Evolutionary conservation across 2,113 vertebrate genomes (phyloP).

Genomic region (Neoarius graeffei): DNA sequence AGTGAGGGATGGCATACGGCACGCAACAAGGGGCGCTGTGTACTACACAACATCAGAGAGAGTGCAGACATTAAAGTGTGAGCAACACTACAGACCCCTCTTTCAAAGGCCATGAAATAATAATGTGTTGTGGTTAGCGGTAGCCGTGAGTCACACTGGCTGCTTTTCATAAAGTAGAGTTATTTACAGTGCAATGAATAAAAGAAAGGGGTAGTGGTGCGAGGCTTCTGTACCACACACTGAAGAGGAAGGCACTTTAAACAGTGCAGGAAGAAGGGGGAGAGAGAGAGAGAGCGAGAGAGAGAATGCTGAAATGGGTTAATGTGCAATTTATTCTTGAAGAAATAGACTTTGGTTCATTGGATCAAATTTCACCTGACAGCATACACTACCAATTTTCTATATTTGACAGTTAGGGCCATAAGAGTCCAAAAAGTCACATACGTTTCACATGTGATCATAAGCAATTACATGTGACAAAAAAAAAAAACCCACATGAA

Average conservation of each 20-base stretch:
- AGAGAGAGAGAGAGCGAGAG: background rate
- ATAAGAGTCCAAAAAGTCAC: background rate
- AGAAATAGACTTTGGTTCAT: constrained; percentile 22
- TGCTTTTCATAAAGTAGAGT: constrained; percentile 82
- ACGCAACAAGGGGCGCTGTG: constrained; percentile 76
- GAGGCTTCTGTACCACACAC: constrained; percentile 73
- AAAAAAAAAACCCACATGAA: background rate
- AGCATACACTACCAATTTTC: background rate
- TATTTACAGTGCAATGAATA: constrained; percentile 81
- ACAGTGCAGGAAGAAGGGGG: constrained; percentile 36
- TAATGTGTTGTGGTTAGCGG: constrained; percentile 79
- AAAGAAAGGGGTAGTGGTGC: constrained; percentile 76
- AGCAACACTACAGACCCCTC: constrained; percentile 69
- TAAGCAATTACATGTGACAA: background rate
- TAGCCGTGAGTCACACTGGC: constrained; percentile 77
- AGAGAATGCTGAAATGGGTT: constrained; percentile 50
- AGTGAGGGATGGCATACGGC: constrained; percentile 72
- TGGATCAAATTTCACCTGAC: background rate
- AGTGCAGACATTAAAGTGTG: constrained; percentile 73
- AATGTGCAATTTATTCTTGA: constrained; percentile 52
- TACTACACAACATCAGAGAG: constrained; percentile 79
- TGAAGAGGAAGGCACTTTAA: constrained; percentile 55
- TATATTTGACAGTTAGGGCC: too few species aligned
- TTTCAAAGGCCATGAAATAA: constrained; percentile 82
- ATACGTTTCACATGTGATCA: background rate